Evolutionary conservation across 2,888 invertebrate genomes (phyloP), one percentile per base, ranked within the genome.

Genomic region (Caenorhabditis parvicauda): DNA sequence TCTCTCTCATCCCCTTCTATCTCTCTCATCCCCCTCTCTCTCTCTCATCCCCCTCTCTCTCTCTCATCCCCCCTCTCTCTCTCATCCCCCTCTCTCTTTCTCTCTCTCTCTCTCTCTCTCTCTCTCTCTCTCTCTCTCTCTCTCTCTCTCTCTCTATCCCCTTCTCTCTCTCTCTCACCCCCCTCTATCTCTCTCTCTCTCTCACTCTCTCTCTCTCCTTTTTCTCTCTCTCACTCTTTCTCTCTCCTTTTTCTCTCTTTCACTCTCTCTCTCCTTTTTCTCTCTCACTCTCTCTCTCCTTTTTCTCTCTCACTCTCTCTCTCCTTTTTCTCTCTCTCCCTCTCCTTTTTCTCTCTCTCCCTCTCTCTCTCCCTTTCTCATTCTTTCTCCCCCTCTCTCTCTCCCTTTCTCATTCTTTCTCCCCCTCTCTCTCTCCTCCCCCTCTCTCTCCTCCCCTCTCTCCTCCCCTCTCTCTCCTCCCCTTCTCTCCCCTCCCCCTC

Each of bases 251-350:
- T 41, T 6, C 7, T 41, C 24, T 41, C 41, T 9, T 17, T 21
- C 41, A n/a, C 41, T 49, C 49, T 39, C 42, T 49, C 41, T 41
- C 49, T 41, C 4, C 27, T 17, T 14, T 38, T 27, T 17, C 24
- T 49, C 48, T 41, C 29, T 35, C 41, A 29, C 39, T 41, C 9
- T 17, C 2, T 39, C 19, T 3, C 39, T 27, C 39, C 41, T 2
- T 39, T 19, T 38, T 14, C n/a, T 28, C 21, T 41, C 19, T 41
- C 41, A 19, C 3, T 19, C 12, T 14, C 25, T 37, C 21, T 47
- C 24, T 47, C 24, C 24, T 17, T 35, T 24, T 35, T 24, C 37
- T 21, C 21, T 42, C 42, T 21, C 24, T 21, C 42, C 2, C 41
- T 24, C 42, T 42, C 24, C 29, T 32, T 29, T 45, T 25, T n/a